Evolutionary conservation across 2,797 vertebrate genomes (phyloP).

Genomic region (Fratercula arctica): DNA sequence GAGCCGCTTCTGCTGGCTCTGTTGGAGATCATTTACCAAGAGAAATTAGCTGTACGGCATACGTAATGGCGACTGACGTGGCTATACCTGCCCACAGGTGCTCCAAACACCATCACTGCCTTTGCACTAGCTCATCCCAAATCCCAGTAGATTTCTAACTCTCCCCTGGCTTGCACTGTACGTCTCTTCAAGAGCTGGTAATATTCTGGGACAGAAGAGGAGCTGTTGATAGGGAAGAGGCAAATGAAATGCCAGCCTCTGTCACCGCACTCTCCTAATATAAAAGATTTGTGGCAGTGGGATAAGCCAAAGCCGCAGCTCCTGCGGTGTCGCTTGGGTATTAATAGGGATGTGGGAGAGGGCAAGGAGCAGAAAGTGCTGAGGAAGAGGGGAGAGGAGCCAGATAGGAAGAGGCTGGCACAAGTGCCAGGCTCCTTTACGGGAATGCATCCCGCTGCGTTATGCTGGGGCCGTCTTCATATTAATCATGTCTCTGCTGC

Average conservation of each 20-base stretch:
- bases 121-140: not conserved
- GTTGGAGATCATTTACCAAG: not conserved
- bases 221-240: not conserved
- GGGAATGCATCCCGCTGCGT: not conserved
- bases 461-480: not conserved
- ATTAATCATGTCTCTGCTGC: not conserved
- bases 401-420: not conserved
- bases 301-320: not conserved
- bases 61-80: not conserved
- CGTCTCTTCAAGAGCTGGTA: not conserved
- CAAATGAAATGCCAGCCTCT: not conserved
- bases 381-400: not conserved
- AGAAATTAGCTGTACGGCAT: not conserved
- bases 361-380: not conserved
- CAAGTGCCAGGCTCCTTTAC: not conserved
- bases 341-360: not conserved
- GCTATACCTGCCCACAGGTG: not conserved
- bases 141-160: not conserved
- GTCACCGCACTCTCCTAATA: not conserved
- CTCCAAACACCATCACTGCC: accelerated
- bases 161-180: not conserved
- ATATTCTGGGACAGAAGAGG: not conserved
- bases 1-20: not conserved
- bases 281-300: not conserved
- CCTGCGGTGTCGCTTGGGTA: not conserved